Percentiles rank a stretch among this genome's conserved stretches.
Evolutionary conservation across 2,113 vertebrate species (phyloP).

Genomic region (Shinisaurus crocodilurus): DNA sequence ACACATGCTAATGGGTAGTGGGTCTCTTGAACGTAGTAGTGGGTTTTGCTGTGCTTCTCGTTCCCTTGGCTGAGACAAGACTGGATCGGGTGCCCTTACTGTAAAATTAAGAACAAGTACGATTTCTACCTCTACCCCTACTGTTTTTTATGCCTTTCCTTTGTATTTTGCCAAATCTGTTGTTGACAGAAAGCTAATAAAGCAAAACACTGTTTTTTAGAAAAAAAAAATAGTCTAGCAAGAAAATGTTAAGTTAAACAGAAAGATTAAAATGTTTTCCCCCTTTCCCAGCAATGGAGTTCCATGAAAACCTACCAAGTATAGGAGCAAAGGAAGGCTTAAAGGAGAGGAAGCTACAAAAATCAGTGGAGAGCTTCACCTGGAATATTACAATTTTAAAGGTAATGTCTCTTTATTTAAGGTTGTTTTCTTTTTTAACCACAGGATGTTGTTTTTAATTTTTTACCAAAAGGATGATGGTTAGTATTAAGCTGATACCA

Average conservation of each 20-base stretch:
- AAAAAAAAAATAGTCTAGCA: neutral
- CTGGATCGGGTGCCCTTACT: neutral
- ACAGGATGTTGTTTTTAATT: neutral
- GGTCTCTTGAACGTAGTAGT: neutral
- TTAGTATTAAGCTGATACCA: neutral
- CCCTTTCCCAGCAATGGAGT: conserved; percentile 87
- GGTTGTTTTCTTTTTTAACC: conserved; percentile 13
- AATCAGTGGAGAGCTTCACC: conserved; percentile 96
- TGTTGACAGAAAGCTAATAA: conserved; percentile 17
- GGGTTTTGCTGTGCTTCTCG: neutral
- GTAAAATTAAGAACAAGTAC: neutral
- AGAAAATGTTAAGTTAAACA: conserved; percentile 31
- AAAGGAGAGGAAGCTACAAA: conserved; percentile 94
- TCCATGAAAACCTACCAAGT: conserved; percentile 92
- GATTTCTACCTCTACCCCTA: neutral
- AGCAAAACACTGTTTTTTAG: neutral
- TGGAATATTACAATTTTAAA: conserved; percentile 99
- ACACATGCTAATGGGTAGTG: neutral
- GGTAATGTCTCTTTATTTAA: conserved; percentile 75
- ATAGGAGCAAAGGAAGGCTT: conserved; percentile 92
- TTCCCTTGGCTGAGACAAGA: neutral
- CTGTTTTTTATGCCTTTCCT: conserved; percentile 25
- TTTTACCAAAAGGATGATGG: neutral
- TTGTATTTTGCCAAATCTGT: conserved; percentile 12
- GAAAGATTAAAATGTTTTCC: conserved; percentile 14